Conservation (phyloP, 2,888 invertebrate species). For the Phymatocera aterrima region DNA sequence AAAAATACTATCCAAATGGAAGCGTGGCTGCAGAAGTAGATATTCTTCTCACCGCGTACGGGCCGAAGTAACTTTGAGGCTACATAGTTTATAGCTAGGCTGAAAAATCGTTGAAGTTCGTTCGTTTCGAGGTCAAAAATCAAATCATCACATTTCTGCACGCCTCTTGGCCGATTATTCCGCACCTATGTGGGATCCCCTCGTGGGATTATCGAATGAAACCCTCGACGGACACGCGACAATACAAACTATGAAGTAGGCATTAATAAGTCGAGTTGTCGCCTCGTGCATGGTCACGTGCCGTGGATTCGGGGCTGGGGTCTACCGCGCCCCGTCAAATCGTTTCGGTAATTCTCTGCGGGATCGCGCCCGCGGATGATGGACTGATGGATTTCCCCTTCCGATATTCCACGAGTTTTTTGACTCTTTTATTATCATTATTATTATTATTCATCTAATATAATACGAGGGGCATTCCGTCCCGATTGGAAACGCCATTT, state of each 20-base stretch:
- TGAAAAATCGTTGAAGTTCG: background rate
- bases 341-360: background rate
- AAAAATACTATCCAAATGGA: too few relatives aligned
- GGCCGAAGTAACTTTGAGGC: too few relatives aligned
- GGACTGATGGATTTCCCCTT: background rate
- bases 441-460: too few relatives aligned
- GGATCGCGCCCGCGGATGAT: background rate
- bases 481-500: background rate
- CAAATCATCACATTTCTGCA: too few relatives aligned
- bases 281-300: constrained; percentile 26
- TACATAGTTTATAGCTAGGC: too few relatives aligned
- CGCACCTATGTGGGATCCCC: background rate
- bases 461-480: background rate
- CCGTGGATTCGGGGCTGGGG: background rate
- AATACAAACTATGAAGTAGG: constrained; percentile 7
- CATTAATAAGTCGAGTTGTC: constrained; percentile 7
- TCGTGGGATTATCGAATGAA: background rate
- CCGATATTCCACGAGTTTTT: background rate
- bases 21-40: too few relatives aligned
- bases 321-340: background rate
- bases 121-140: background rate
- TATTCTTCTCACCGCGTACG: too few relatives aligned
- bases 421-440: background rate
- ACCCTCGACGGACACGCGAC: background rate
- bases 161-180: too few relatives aligned